Percentiles rank a stretch among this genome's conserved stretches.
phyloP scores from a whole-genome alignment of 2,113 vertebrate genomes.

The Phylloscopus trochiloides region DNA sequence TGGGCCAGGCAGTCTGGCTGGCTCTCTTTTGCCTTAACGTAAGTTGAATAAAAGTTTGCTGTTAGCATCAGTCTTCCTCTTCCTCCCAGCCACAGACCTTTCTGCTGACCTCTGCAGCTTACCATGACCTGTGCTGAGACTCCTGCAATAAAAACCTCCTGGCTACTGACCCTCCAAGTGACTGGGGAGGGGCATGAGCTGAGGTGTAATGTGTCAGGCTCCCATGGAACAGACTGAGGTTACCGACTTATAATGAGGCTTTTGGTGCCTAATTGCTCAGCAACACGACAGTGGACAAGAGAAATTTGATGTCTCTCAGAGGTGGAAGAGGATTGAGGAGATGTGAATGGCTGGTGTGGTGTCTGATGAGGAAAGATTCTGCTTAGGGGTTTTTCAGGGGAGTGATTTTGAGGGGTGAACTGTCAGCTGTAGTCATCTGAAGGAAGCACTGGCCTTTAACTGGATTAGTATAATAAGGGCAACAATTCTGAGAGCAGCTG shows the following conservation, averaged over 20 bases:
- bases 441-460: constrained; percentile 3
- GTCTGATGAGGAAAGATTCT: not conserved
- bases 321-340: not conserved
- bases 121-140: not conserved
- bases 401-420: not conserved
- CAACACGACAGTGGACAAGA: rapidly evolving
- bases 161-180: not conserved
- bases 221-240: not conserved
- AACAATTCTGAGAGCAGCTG: constrained; percentile 17
- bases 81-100: not conserved
- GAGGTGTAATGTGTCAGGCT: not conserved
- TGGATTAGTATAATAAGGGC: constrained; percentile 19
- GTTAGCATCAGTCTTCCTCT: not conserved
- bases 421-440: not conserved
- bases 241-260: not conserved
- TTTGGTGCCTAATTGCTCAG: not conserved
- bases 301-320: not conserved
- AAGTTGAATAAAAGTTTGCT: not conserved
- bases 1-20: not conserved
- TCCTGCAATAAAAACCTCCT: not conserved
- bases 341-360: not conserved
- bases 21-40: not conserved
- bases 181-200: not conserved
- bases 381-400: not conserved
- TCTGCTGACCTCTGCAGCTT: not conserved